phyloP scores from a whole-genome alignment of 2,797 vertebrate species.

The Syndactyla subalaris region DNA sequence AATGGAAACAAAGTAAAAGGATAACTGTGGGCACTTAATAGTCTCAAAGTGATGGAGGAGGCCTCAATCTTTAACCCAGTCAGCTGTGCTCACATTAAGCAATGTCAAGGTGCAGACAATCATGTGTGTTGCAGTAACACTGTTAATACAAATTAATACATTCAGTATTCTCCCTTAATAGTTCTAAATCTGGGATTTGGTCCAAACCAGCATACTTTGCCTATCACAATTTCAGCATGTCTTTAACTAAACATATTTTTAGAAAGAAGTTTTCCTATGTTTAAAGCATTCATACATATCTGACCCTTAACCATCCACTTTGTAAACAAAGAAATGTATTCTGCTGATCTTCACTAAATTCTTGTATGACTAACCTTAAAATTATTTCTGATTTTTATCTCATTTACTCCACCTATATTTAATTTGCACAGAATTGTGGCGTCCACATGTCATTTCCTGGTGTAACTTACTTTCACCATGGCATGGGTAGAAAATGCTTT shows the following conservation, averaged over 20 bases:
- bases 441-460: not conserved
- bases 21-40: not conserved
- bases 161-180: not conserved
- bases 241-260: not conserved
- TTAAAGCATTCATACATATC: not conserved
- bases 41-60: not conserved
- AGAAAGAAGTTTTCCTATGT: not conserved
- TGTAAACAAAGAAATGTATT: not conserved
- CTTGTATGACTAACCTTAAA: not conserved
- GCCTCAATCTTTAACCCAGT: not conserved
- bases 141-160: not conserved
- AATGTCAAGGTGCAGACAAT: not conserved
- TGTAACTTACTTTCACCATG: not conserved
- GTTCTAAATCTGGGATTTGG: not conserved
- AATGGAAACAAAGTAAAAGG: not conserved
- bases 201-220: not conserved
- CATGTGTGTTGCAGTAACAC: fast-evolving
- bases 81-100: not conserved
- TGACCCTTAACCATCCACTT: not conserved
- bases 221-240: not conserved
- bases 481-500: not conserved
- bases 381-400: not conserved
- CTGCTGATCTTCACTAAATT: not conserved
- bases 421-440: not conserved
- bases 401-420: not conserved